Conservation (phyloP, 2,888 invertebrate species). For the Darwinula stevensoni region DNA sequence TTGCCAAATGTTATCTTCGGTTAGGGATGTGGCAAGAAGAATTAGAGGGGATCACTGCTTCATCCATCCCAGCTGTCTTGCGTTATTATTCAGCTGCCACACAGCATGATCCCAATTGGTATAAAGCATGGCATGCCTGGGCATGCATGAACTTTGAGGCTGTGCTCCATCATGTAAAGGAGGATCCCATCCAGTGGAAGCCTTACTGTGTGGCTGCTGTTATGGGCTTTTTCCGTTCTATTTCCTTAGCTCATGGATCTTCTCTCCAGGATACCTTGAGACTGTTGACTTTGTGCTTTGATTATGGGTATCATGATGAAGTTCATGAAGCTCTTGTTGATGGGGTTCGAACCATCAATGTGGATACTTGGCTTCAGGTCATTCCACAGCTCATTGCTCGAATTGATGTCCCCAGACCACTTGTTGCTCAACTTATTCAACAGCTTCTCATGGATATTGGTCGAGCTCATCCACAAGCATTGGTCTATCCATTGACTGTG, state of each 20-base stretch:
- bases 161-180: conserved; percentile 31
- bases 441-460: conserved; percentile 84
- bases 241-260: conserved; percentile 54
- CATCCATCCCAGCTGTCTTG: conserved; percentile 32
- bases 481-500: conserved; percentile 89
- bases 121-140: conserved; percentile 94
- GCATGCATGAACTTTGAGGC: conserved; percentile 96
- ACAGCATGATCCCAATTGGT: conserved; percentile 58
- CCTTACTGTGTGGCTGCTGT: no score
- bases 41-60: conserved; percentile 43
- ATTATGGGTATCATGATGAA: conserved; percentile 75
- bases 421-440: conserved; percentile 70
- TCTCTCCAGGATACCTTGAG: conserved; percentile 85
- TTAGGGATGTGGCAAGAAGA: conserved; percentile 85
- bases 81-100: conserved; percentile 50
- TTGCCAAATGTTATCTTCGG: conserved; percentile 55
- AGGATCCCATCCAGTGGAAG: no score
- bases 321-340: conserved; percentile 79
- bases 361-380: conserved; percentile 97
- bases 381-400: conserved; percentile 95
- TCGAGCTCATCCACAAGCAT: conserved; percentile 85
- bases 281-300: conserved; percentile 89
- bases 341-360: conserved; percentile 71
- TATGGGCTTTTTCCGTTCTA: conserved; percentile 75
- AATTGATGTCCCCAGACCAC: conserved; percentile 66